Percentiles rank a stretch among this genome's conserved stretches.
phyloP scores from a whole-genome alignment of 1,140 invertebrate genomes.

The Ceratosolen fusciceps region DNA sequence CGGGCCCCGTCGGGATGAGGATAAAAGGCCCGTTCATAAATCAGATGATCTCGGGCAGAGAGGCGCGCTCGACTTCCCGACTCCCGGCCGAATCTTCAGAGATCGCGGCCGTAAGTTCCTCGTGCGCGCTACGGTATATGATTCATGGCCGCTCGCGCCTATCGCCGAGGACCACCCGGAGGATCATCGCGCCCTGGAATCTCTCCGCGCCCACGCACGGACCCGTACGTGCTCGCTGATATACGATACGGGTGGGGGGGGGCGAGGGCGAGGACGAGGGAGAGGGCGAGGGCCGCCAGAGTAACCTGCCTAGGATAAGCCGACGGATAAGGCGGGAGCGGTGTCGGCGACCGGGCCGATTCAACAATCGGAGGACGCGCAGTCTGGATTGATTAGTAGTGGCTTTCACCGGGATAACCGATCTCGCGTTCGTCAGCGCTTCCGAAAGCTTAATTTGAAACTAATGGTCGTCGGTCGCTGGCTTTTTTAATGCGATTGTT shows the following conservation, averaged over 20 bases:
- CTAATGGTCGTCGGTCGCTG: conserved; percentile 43
- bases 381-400: conserved; percentile 41
- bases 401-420: conserved; percentile 51
- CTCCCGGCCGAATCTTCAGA: background rate
- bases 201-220: conserved; percentile 62
- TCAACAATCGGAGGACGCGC: conserved; percentile 14
- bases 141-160: conserved; percentile 62
- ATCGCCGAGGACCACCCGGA: conserved; percentile 66
- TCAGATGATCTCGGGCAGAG: background rate
- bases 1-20: background rate
- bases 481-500: conserved; percentile 47
- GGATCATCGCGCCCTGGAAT: conserved; percentile 62
- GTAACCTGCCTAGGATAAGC: background rate
- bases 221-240: background rate
- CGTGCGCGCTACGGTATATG: conserved; percentile 50
- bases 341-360: conserved; percentile 24
- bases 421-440: conserved; percentile 47
- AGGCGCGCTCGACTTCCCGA: conserved; percentile 1
- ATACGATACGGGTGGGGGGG: background rate
- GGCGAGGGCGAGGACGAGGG: background rate
- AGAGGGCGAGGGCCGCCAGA: background rate
- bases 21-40: background rate
- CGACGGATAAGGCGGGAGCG: conserved; percentile 28
- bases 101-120: background rate
- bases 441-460: conserved; percentile 42